Base-by-base conservation (phyloP, 1,140 invertebrate species). In the Brachystomella parvula region DNA sequence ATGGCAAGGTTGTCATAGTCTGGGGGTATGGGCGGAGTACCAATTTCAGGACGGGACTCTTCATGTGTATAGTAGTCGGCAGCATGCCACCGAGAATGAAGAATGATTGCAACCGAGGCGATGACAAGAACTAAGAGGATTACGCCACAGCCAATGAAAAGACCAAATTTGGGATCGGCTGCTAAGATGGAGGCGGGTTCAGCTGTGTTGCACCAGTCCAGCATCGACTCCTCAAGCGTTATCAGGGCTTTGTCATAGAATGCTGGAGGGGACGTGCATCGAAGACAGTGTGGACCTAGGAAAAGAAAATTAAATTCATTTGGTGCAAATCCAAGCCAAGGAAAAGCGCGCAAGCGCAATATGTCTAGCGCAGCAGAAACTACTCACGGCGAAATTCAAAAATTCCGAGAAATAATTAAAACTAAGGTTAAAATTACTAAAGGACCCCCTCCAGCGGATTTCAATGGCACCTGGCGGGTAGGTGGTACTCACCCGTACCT, bases 21-120 rank as follows among this genome's bases (percentile, higher is more conserved):
- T 59, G 66, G 66, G 1, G 64, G 64, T 17, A 66, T 19, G 0
- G 70, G 70, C 9, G 67, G 65, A 15, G 61, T 66, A 2, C 69
- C 69, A 12, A 71, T 67, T 66, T 71, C 69, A 3, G 70, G 70
- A 17, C 83, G 75, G 70, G 86, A 84, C 69, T 86, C 85, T 75
- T 87, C 86, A 74, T 87, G 82, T 0, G 86, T 88, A 75, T 88
- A 88, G 74, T 88, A 89, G 35, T 83, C 83, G 12, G 85, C 86
- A 0, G 85, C 82, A 67, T 86, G 84, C 21, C 84, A 79, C 47
- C 81, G 77, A 29, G 84, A 83, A 29, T 76, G 63, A 28, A 76
- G 71, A 24, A 79, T 49, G 19, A 78, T 72, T 3, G 76, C 64
- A 1, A 78, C 68, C 9, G 76, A 64, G 1, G 77, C 66, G 3